Percentiles rank a stretch among this genome's conserved stretches.
Evolutionary conservation across 1,140 invertebrate genomes (phyloP).

Genomic region (Bombus pascuorum): DNA sequence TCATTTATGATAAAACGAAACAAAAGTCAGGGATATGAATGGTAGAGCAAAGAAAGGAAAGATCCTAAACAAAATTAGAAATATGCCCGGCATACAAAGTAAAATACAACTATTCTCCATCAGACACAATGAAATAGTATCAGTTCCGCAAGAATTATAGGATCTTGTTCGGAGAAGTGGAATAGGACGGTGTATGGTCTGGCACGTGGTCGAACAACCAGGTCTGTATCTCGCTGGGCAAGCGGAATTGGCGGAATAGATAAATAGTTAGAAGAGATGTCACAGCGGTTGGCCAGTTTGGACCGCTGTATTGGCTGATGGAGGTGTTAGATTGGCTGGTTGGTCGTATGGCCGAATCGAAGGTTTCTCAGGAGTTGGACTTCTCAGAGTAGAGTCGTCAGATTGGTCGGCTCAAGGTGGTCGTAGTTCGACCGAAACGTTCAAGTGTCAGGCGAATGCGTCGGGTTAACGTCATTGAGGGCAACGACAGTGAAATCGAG

Average conservation of each 20-base stretch:
- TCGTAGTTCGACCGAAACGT: constrained; percentile 19
- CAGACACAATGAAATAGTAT: not conserved
- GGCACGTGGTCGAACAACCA: constrained; percentile 13
- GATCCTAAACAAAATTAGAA: no score
- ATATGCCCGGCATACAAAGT: no score
- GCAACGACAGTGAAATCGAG: constrained; percentile 14
- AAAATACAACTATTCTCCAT: not conserved
- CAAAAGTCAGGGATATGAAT: no score
- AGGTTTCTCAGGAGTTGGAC: constrained; percentile 22
- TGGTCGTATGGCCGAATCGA: constrained; percentile 21
- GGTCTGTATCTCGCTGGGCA: not conserved
- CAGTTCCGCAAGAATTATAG: not conserved
- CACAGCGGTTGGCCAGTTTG: constrained; percentile 23
- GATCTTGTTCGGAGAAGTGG: not conserved
- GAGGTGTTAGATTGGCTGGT: constrained; percentile 48
- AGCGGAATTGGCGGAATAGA: constrained; percentile 28
- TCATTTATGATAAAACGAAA: not conserved
- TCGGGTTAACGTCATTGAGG: not conserved
- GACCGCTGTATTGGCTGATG: constrained; percentile 41
- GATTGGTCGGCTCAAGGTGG: constrained; percentile 23
- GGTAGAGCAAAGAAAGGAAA: no score
- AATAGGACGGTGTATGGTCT: not conserved
- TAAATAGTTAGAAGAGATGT: constrained; percentile 41
- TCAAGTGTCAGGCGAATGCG: constrained; percentile 7
- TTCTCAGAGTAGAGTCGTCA: constrained; percentile 33